Percentiles rank a stretch among this genome's conserved stretches.
phyloP scores from a whole-genome alignment of 2,888 invertebrate species.

The Matsumyia berberina region DNA sequence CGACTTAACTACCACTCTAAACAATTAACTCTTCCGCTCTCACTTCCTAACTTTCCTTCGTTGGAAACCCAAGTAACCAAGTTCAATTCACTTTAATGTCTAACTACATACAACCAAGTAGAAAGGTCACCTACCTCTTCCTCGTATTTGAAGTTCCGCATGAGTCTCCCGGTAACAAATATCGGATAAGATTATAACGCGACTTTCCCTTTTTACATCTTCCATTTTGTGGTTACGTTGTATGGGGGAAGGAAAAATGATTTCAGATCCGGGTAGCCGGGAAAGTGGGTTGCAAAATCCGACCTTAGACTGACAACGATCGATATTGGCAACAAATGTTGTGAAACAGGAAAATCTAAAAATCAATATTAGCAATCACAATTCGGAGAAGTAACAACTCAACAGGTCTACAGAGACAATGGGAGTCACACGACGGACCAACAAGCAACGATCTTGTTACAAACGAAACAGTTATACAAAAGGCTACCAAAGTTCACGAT shows the following conservation, averaged over 20 bases:
- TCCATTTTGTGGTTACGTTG: constrained; percentile 23
- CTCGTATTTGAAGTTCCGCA: constrained; percentile 50
- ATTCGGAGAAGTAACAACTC: constrained; percentile 22
- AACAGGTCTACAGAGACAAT: constrained; percentile 12
- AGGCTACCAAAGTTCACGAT: constrained; percentile 68
- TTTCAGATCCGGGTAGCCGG: not conserved
- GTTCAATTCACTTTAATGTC: constrained; percentile 1
- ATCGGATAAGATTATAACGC: constrained; percentile 4
- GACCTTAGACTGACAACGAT: constrained; percentile 34
- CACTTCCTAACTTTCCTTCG: constrained; percentile 21
- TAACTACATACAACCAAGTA: not conserved
- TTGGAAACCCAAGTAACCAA: constrained; percentile 14
- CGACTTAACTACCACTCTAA: not conserved
- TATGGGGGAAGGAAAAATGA: constrained; percentile 19
- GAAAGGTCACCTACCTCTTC: constrained; percentile 45
- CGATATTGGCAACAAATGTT: constrained; percentile 28
- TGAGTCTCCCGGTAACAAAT: constrained; percentile 6
- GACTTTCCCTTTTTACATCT: constrained; percentile 59
- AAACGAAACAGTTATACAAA: constrained; percentile 72
- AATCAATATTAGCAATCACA: constrained; percentile 47
- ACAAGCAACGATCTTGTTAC: constrained; percentile 65
- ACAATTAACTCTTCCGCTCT: not conserved
- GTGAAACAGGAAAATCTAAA: constrained; percentile 39
- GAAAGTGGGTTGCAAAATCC: constrained; percentile 9
- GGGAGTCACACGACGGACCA: constrained; percentile 37